Percentiles rank a stretch among this genome's conserved stretches.
phyloP scores from a whole-genome alignment of 2,113 vertebrate genomes.

The Pteropus alecto region DNA sequence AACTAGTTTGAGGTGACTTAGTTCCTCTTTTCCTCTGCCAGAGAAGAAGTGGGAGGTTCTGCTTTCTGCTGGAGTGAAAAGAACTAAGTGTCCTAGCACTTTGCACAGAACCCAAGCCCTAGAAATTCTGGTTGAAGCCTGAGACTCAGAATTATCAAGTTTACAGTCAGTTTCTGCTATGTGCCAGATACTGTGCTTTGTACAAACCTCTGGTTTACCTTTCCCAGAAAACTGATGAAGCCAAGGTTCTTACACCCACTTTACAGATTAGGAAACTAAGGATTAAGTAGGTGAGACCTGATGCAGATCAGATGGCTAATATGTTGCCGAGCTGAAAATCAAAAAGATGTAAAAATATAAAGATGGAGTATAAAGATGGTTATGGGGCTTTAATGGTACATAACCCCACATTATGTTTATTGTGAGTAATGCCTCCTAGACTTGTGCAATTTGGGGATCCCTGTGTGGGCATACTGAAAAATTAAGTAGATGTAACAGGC shows the following conservation, averaged over 20 bases:
- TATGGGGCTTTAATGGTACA: background rate
- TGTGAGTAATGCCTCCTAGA: background rate
- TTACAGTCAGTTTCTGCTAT: background rate
- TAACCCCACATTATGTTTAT: too few species aligned
- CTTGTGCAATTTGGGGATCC: accelerated
- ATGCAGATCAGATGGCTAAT: background rate
- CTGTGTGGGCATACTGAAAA: background rate
- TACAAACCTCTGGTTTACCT: background rate
- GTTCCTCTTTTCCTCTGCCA: background rate
- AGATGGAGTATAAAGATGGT: background rate
- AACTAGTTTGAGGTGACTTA: background rate
- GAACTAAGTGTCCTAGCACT: background rate
- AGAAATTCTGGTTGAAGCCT: background rate
- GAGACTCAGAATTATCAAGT: background rate
- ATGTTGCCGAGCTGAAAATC: background rate
- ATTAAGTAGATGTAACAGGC: background rate
- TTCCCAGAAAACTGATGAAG: background rate
- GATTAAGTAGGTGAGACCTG: background rate
- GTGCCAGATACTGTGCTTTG: background rate
- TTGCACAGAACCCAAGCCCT: background rate
- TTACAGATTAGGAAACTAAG: background rate
- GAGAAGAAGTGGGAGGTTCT: background rate
- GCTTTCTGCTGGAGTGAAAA: background rate
- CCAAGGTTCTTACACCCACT: background rate
- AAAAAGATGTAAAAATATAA: background rate